Evolutionary conservation across 2,888 invertebrate genomes (phyloP), one percentile per base, ranked within the genome.

Genomic region (Spicauda simplicius): DNA sequence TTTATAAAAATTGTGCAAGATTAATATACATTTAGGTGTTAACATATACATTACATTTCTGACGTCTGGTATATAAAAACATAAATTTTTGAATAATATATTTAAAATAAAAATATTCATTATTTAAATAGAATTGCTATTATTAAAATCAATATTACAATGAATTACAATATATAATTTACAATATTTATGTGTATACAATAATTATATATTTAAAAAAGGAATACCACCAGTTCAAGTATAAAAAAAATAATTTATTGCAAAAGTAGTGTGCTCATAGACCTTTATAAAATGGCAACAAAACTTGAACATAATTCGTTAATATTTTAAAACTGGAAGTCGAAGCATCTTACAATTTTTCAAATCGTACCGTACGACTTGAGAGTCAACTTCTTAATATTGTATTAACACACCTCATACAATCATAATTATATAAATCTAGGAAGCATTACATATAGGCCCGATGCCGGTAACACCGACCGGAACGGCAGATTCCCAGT

Each of bases 1-100:
- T 48, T 60, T 45, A 45, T 33, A 53, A 59, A 48, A 66, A 60
- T 55, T 60, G 65, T 66, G 65, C 65, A 60, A 45, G 48, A 64
- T 19, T 45, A n/a, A n/a, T 37, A 37, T 20, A 61, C 18, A 8
- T 11, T 19, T 37, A 37, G 1, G 37, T 37, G 37, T 25, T 56
- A 19, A 18, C 37, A 56, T 16, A 37, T 37, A 37, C 50, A 50
- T 64, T 12, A 20, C 37, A 12, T 37, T 57, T 50, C 37, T n/a
- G 33, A 11, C 57, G 6, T 19, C 56, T 52, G n/a, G 16, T 57
- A 52, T 37, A 57, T 52, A 37, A 64, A 37, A 18, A 56, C 25
- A 63, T 16, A 41, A 45, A 18, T 30, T 18, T 48, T 55, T 56
- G 30, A 55, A 55, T 63, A 55, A 55, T n/a, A 30, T 30, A 30